A percentile compares a stretch with the other conserved stretches of the same genome.
phyloP scores from a whole-genome alignment of 1,140 invertebrate genomes.

The Tetragonula clypearis region DNA sequence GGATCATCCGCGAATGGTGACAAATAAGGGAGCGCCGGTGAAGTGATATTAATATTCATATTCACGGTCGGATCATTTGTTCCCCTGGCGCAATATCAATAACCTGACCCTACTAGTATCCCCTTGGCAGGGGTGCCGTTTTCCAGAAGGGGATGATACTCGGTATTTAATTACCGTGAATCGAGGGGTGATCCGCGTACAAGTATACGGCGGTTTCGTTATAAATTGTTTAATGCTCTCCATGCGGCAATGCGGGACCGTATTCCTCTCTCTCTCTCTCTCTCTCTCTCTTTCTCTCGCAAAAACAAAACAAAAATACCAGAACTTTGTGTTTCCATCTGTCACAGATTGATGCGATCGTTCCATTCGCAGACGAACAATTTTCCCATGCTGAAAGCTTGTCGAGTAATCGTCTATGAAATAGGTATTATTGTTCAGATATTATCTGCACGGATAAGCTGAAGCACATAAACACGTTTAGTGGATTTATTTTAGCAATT shows the following conservation, averaged over 20 bases:
- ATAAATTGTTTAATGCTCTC: slow-evolving; percentile 44
- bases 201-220: slow-evolving; percentile 65
- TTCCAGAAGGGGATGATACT: slow-evolving; percentile 69
- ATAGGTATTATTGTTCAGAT: too few species aligned
- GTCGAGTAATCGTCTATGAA: too few species aligned
- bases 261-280: too few species aligned
- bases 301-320: neutral
- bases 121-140: slow-evolving; percentile 55
- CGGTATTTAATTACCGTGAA: slow-evolving; percentile 79
- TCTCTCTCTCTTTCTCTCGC: too few species aligned
- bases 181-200: slow-evolving; percentile 71
- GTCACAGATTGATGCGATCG: too few species aligned
- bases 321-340: too few species aligned
- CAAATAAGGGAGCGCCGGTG: slow-evolving; percentile 36
- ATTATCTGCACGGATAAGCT: too few species aligned
- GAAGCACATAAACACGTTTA: too few species aligned
- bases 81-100: slow-evolving; percentile 76
- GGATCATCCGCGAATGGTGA: slow-evolving; percentile 31
- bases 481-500: too few species aligned
- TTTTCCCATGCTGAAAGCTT: too few species aligned
- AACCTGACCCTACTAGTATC: slow-evolving; percentile 70
- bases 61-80: slow-evolving; percentile 76
- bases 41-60: slow-evolving; percentile 79
- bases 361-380: too few species aligned
- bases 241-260: too few species aligned